phyloP scores from a whole-genome alignment of 37 sponge, comb jelly and placozoan genomes.

The Halisarca cf. caerulea region DNA sequence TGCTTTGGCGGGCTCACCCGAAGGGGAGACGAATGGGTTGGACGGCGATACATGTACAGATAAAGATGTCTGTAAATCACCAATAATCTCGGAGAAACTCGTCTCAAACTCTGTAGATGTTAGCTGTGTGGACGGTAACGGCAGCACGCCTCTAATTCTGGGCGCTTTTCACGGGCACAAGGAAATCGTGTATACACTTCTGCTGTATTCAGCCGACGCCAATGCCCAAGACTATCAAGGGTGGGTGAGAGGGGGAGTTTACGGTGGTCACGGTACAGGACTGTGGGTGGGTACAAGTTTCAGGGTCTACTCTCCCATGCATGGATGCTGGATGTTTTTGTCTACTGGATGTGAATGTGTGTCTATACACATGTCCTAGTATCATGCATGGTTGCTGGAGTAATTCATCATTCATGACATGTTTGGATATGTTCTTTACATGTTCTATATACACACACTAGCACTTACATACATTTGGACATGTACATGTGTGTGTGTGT shows the following conservation, averaged over 20 bases:
- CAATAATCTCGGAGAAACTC: background rate
- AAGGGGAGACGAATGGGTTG: background rate
- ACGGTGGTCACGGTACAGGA: no score
- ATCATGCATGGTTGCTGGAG: no score
- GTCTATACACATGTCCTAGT: no score
- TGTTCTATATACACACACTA: no score
- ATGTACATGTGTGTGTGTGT: no score
- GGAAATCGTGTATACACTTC: slow-evolving; percentile 51
- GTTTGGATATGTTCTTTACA: no score
- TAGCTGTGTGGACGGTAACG: slow-evolving; percentile 56
- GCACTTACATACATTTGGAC: no score
- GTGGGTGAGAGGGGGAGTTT: slow-evolving; percentile 35
- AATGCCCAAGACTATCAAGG: slow-evolving; percentile 56
- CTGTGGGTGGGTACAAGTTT: no score
- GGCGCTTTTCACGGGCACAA: slow-evolving; percentile 82
- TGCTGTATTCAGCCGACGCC: slow-evolving; percentile 70
- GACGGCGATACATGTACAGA: background rate
- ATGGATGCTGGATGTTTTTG: no score
- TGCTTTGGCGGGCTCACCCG: background rate
- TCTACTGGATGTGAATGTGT: no score
- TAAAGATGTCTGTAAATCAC: background rate
- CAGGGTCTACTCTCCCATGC: no score
- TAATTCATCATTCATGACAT: no score
- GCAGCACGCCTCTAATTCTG: slow-evolving; percentile 79
- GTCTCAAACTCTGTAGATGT: slow-evolving; percentile 45